A percentile compares a stretch with the other conserved stretches of the same genome.
Conservation (phyloP, 2,888 invertebrate genomes). For the Andrena trimmerana region DNA sequence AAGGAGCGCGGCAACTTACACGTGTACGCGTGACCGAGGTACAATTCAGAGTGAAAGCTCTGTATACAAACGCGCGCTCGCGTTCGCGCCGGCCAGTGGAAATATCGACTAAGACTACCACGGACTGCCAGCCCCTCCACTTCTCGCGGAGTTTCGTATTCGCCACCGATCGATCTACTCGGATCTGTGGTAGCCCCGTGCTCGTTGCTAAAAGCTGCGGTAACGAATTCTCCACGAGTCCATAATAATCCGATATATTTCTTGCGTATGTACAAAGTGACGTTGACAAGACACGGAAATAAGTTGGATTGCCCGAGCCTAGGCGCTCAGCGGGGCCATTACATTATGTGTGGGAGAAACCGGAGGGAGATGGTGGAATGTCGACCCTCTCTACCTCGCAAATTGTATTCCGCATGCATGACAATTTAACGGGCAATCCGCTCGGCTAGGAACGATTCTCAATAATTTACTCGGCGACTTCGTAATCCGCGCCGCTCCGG, state of each 20-base stretch:
- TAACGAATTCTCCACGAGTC: slow-evolving; percentile 42
- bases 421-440: slow-evolving; percentile 10
- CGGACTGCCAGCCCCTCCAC: too few relatives aligned
- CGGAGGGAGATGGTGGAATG: not conserved
- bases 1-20: slow-evolving; percentile 46
- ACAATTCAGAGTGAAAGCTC: slow-evolving; percentile 1
- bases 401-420: slow-evolving; percentile 24
- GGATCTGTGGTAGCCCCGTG: not conserved
- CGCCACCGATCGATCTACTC: not conserved
- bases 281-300: slow-evolving; percentile 11
- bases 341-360: slow-evolving; percentile 7
- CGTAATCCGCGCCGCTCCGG: slow-evolving; percentile 27
- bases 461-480: slow-evolving; percentile 27
- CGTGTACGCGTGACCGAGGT: slow-evolving; percentile 14
- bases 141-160: not conserved
- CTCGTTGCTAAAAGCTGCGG: not conserved
- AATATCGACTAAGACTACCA: not conserved
- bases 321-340: not conserved
- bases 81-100: slow-evolving; percentile 5
- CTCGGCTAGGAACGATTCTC: slow-evolving; percentile 43
- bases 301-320: slow-evolving; percentile 8
- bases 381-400: slow-evolving; percentile 13
- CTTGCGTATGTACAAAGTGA: slow-evolving; percentile 57
- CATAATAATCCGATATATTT: slow-evolving; percentile 53
- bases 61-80: not conserved